A percentile compares a stretch with the other conserved stretches of the same genome.
Evolutionary conservation across 2,113 vertebrate species (phyloP).

Genomic region (Morone saxatilis): DNA sequence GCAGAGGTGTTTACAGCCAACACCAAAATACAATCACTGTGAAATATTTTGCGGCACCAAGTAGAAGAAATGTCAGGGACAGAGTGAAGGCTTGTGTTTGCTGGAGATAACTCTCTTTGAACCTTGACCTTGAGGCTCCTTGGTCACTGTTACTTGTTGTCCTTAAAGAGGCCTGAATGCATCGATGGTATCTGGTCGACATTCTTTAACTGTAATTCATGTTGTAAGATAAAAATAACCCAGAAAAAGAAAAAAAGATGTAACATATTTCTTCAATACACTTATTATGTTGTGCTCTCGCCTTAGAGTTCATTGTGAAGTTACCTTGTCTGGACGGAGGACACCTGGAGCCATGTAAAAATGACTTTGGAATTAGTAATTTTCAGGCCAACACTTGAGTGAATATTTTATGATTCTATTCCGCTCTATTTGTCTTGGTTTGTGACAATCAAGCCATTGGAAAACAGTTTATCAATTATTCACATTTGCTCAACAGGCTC

Average conservation of each 20-base stretch:
- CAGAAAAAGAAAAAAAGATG: background rate
- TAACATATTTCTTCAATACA: background rate
- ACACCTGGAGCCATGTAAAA: constrained; percentile 82
- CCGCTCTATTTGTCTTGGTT: constrained; percentile 96
- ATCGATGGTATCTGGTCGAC: constrained; percentile 48
- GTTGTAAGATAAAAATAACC: background rate
- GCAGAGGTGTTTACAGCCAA: constrained; percentile 34
- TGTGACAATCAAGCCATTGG: constrained; percentile 94
- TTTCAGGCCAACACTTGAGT: constrained; percentile 91
- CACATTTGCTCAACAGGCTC: constrained; percentile 91
- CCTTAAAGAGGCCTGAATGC: constrained; percentile 27
- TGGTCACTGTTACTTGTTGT: constrained; percentile 22
- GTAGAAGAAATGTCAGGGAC: constrained; percentile 67
- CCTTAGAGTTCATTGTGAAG: constrained; percentile 51
- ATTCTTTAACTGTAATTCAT: constrained; percentile 40
- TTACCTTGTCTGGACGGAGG: constrained; percentile 28
- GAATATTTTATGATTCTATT: constrained; percentile 98
- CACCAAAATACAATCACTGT: constrained; percentile 20
- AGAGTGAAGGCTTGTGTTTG: constrained; percentile 42
- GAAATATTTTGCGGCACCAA: constrained; percentile 34
- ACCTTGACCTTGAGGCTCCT: constrained; percentile 57
- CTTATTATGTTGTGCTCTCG: constrained; percentile 17
- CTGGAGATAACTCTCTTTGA: constrained; percentile 57
- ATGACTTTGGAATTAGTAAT: constrained; percentile 92
- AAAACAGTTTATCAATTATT: constrained; percentile 97